Base-by-base conservation (phyloP, 2,888 invertebrate genomes). In the Norana najaformis region DNA sequence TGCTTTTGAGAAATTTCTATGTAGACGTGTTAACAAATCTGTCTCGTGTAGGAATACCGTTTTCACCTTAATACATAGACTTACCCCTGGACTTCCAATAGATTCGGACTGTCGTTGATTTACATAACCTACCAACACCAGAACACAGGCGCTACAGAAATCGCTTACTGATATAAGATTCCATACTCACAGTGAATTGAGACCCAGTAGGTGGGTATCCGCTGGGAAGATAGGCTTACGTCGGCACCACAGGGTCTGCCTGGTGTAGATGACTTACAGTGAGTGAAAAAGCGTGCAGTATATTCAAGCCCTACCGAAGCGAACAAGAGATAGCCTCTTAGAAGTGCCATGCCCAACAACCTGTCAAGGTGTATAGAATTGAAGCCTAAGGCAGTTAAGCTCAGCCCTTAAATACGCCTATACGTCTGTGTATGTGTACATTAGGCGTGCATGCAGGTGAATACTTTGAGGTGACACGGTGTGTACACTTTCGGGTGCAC, bases 311-410 rank as follows among this genome's bases (percentile, higher is more conserved):
- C 69, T 16, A 69, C 69, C 30, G n/a, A 69, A n/a, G 69, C 69
- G 6, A 69, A 69, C 30, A 69, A 69, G 69, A 69, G 69, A 47
- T 23, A 47, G 23, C 11, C 69, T 13, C 30, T n/a, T 69, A 69
- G 69, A 69, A 69, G 69, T 69, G 69, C 69, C 69, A 69, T 69
- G 69, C 69, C 69, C 69, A 69, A 8, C n/a, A 30, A 69, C 69
- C 69, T 69, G 69, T 69, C 69, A 69, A 69, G 30, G 69, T 69
- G 69, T 69, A 69, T 69, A 69, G 69, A 69, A 69, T 69, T 69
- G 69, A 69, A n/a, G 69, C 69, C n/a, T 69, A n/a, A 69, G 69
- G 69, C 69, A 69, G 69, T 69, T 69, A 2, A 69, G n/a, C 69
- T 69, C 69, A 69, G 69, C 69, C 69, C 69, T 69, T 69, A 69